Base-by-base conservation (phyloP, 1,140 invertebrate species). In the Melitaea cinxia region DNA sequence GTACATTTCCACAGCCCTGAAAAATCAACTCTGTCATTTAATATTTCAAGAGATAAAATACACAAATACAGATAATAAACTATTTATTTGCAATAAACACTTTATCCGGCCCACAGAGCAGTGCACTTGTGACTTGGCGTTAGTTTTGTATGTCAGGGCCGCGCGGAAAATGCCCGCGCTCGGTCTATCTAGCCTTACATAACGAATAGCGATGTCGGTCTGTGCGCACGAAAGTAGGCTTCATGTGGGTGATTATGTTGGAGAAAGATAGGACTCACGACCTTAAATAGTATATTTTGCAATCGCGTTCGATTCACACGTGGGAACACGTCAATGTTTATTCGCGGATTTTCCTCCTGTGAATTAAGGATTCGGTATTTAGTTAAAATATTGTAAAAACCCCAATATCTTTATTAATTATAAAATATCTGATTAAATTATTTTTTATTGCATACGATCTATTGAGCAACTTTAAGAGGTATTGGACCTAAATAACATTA, bases 61-160 rank as follows among this genome's bases (percentile, higher is more conserved):
- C 9, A 47, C 24, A 50, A 50, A 50, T 55, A 35, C 15, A 37
- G 17, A 54, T 7, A 28, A 28, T 24, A 15, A 33, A 28, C 17
- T 49, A 49, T 59, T 23, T 59, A 59, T 59, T 42, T 56, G 37
- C 30, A 39, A 14, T 33, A 37, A 26, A 42, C 28, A 59, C 28
- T 49, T 59, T 49, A 59, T 59, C 45, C 45, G 57, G 42, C 60
- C 33, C 37, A 12, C 55, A 59, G 57, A 50, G 47, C 62, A 68
- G 42, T 62, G 65, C 59, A 68, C 65, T 68, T 56, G 60, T 42
- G 47, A 33, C 58, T 52, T 58, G 55, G 55, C 57, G 42, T 60
- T 21, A n/a, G 54, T 49, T 26, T 49, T 59, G 55, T 65, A 26
- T 65, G 63, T 65, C 63, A 65, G 47, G 63, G 63, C 35, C 64